These are phyloP conservation scores for Onychomys leucogaster DNA, from an alignment of 2,797 vertebrate species.

Conservation along the genomic window DNA sequence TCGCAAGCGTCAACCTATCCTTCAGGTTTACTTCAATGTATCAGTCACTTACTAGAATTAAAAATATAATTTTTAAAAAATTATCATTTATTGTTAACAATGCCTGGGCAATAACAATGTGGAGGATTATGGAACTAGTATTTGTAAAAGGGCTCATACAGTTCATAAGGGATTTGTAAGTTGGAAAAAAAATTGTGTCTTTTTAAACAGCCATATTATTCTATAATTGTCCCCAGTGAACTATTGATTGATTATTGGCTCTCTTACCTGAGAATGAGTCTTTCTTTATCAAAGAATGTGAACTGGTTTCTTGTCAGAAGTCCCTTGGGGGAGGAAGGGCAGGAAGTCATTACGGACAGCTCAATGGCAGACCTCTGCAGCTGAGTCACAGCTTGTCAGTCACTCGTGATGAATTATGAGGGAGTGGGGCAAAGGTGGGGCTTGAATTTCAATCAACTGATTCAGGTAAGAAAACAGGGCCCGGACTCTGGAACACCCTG, in stretches of 20 bases:
- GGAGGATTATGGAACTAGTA: constrained; percentile 25
- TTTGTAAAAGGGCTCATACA: background rate
- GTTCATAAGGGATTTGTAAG: background rate
- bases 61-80: background rate
- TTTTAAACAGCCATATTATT: background rate
- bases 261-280: constrained; percentile 22
- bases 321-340: background rate
- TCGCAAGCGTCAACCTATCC: background rate
- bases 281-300: constrained; percentile 42
- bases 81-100: background rate
- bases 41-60: background rate
- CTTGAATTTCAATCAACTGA: background rate
- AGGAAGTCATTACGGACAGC: constrained; percentile 44
- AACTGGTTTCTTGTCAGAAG: constrained; percentile 1
- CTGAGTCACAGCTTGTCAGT: constrained; percentile 45
- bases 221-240: constrained; percentile 12
- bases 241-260: background rate
- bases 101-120: background rate
- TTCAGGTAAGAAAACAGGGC: constrained; percentile 64
- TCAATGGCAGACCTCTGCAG: background rate
- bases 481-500: background rate
- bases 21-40: background rate
- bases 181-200: background rate
- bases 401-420: background rate
- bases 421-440: background rate